Base-by-base conservation (phyloP, 2,113 vertebrate genomes). In the Jacana jacana region DNA sequence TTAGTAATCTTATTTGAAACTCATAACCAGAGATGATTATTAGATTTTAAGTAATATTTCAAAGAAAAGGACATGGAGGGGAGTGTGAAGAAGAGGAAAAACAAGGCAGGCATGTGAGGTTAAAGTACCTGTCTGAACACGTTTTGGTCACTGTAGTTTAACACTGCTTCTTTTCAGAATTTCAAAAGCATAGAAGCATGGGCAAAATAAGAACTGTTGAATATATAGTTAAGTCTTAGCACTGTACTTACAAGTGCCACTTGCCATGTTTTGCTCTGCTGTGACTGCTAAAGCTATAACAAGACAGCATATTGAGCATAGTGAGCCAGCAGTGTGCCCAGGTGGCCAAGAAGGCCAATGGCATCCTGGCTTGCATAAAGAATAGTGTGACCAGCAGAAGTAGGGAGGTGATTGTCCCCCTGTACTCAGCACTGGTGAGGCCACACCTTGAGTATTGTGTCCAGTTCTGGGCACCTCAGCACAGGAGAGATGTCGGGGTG, bases 1-100 rank as follows among this genome's bases (percentile, higher is more conserved):
- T 18, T 68, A 92, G 55, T 95, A 97, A 96, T 94, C 80, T 94
- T 95, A 87, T 44, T 46, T 54, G 60, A 77, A 86, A 88, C 88
- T 95, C 92, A 94, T 90, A 81, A 92, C 30, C 33, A 86, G 66
- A 92, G 65, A 69, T 77, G 52, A 93, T 97, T 97, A 90, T 52
- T 49, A 73, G 60, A 58, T 69, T 84, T 95, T 84, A 30, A 86
- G 68, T 93, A 91, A 61, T 46, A 79, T 94, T 95, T 92, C 49
- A 57, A 95, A 81, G 10, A 92, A 84, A 96, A 91, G 12, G 10
- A 17, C 40, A 40, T 27, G 33, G 10, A 70, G 4, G 1, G 33
- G 20, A 57, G 4, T 18, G 15, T 69, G 33, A 73, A 61, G 46
- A 39, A 17, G 68, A 58, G 13, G 39, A n/a, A 51, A 49, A 82